These are phyloP conservation scores for Hypomesus transpacificus DNA, from an alignment of 2,113 vertebrate genomes.

Conservation along the genomic window DNA sequence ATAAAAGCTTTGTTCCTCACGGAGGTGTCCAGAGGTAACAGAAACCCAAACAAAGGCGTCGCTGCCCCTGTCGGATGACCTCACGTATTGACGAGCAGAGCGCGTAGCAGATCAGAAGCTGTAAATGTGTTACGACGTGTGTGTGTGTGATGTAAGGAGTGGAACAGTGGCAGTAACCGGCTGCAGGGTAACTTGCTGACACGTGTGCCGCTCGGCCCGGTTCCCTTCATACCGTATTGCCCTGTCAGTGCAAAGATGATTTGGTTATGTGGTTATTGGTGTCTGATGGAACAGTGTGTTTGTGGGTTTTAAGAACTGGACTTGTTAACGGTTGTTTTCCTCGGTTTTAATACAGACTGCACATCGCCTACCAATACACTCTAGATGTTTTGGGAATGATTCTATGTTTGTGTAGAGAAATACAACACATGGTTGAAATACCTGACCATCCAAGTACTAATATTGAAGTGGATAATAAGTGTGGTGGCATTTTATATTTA, in stretches of 20 bases:
- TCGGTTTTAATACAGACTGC: too few relatives aligned
- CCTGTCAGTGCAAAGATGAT: too few relatives aligned
- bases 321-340: too few relatives aligned
- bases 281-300: too few relatives aligned
- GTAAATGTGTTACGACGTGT: not conserved
- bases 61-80: not conserved
- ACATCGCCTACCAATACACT: not conserved
- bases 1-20: slow-evolving; percentile 15
- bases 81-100: not conserved
- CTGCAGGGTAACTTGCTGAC: not conserved
- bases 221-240: too few relatives aligned
- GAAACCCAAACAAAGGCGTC: slow-evolving; percentile 22
- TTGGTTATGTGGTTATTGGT: not conserved
- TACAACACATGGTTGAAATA: not conserved
- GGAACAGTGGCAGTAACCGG: not conserved
- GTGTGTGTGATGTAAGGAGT: not conserved
- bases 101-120: not conserved
- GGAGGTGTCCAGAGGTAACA: not conserved
- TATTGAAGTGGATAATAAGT: slow-evolving; percentile 22
- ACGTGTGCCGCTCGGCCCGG: too few relatives aligned
- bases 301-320: too few relatives aligned
- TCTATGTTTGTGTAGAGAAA: slow-evolving; percentile 5
- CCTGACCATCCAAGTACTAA: not conserved
- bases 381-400: slow-evolving; percentile 5
- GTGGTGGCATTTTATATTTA: slow-evolving; percentile 18